These are phyloP conservation scores for Dexiosoma caninum DNA, from an alignment of 2,888 invertebrate genomes.

Conservation along the genomic window DNA sequence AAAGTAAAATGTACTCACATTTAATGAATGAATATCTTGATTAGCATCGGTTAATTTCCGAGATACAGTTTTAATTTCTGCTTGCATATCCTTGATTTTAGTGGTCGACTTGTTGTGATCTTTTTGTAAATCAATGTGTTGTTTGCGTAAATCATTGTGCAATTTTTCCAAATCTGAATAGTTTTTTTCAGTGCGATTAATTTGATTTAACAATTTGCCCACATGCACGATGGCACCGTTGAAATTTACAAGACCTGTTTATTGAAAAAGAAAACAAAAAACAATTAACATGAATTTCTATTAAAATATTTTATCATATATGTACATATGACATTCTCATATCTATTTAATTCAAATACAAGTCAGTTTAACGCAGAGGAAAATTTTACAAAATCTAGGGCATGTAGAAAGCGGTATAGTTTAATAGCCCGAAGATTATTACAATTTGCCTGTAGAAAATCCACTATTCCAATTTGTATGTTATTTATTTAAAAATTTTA, in stretches of 20 bases:
- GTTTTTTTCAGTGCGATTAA: conserved; percentile 86
- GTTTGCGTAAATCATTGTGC: conserved; percentile 81
- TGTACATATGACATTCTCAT: no score
- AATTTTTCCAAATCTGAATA: conserved; percentile 86
- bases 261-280: conserved; percentile 40
- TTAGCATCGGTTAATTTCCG: conserved; percentile 81
- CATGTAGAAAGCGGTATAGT: no score
- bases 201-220: conserved; percentile 86
- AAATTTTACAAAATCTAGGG: no score
- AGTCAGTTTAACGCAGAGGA: no score
- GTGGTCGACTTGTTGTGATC: conserved; percentile 80
- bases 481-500: no score
- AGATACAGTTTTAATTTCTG: conserved; percentile 82
- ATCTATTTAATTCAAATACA: no score
- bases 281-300: background rate
- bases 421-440: no score
- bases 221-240: conserved; percentile 89
- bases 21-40: conserved; percentile 80
- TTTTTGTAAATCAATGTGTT: conserved; percentile 80
- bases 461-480: no score
- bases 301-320: no score
- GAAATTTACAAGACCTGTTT: conserved; percentile 84
- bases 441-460: no score
- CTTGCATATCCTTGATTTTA: conserved; percentile 80
- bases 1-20: conserved; percentile 78